A percentile compares a stretch with the other conserved stretches of the same genome.
phyloP scores from a whole-genome alignment of 2,888 invertebrate genomes.

The Dione vanillae region DNA sequence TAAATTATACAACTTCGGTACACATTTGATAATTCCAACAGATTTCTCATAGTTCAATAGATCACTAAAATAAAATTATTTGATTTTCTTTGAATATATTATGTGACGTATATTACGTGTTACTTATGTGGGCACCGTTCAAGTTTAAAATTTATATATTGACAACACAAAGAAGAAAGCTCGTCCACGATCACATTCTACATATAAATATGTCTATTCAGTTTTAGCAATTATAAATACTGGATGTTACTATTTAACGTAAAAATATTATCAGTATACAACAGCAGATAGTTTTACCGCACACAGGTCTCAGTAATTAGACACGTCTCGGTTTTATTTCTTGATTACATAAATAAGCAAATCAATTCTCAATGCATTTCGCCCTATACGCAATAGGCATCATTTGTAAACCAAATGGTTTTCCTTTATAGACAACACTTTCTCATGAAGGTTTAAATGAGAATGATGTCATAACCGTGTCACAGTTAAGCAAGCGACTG shows the following conservation, averaged over 20 bases:
- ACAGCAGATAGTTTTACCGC: slow-evolving; percentile 33
- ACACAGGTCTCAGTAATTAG: slow-evolving; percentile 43
- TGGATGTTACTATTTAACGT: no score
- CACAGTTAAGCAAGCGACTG: no score
- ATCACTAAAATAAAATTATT: neutral
- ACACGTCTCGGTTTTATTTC: slow-evolving; percentile 36
- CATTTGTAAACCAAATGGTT: slow-evolving; percentile 29
- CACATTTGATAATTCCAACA: slow-evolving; percentile 14
- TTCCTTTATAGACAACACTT: slow-evolving; percentile 3
- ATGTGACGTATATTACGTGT: no score
- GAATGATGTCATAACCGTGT: no score
- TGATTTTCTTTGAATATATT: no score
- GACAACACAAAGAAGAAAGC: no score
- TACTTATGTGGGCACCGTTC: no score
- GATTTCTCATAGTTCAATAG: neutral
- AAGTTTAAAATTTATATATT: no score
- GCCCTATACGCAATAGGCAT: slow-evolving; percentile 32
- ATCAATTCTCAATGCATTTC: slow-evolving; percentile 39
- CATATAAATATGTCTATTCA: neutral
- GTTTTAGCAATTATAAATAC: neutral
- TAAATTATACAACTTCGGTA: slow-evolving; percentile 23
- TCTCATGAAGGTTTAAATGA: neutral
- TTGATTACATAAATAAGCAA: slow-evolving; percentile 38
- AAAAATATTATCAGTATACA: neutral
- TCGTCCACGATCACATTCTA: no score